Conservation (phyloP, 2,888 invertebrate species). For the Nemoura dubitans region DNA sequence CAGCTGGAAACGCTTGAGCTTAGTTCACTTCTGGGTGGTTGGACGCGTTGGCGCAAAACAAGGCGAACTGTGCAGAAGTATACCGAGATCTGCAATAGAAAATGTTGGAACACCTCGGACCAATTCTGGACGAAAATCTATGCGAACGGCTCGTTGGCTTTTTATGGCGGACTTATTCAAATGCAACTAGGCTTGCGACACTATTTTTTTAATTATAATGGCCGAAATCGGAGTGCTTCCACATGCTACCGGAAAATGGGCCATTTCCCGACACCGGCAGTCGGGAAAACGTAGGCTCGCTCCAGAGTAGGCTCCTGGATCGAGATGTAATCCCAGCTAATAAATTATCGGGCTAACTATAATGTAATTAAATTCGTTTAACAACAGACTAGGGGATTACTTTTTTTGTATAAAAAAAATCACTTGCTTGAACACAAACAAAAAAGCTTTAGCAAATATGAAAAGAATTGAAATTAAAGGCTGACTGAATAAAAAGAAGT, state of each 20-base stretch:
- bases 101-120: no score
- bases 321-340: background rate
- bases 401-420: background rate
- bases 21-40: background rate
- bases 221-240: background rate
- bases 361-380: slow-evolving; percentile 12
- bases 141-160: background rate
- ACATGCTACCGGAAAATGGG: background rate
- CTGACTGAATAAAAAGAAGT: background rate
- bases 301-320: background rate
- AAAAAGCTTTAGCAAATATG: background rate
- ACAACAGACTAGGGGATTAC: background rate
- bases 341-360: background rate
- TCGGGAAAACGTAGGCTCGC: background rate
- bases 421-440: slow-evolving; percentile 7
- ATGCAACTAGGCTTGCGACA: background rate
- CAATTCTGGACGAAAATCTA: no score
- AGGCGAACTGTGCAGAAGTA: background rate
- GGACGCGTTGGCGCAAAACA: background rate
- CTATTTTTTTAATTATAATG: background rate
- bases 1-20: background rate
- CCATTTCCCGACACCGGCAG: background rate
- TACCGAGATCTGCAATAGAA: no score
- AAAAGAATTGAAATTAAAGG: slow-evolving; percentile 1
- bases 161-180: background rate